Conservation (phyloP, 1,140 invertebrate species). For the Drosophila suzukii region DNA sequence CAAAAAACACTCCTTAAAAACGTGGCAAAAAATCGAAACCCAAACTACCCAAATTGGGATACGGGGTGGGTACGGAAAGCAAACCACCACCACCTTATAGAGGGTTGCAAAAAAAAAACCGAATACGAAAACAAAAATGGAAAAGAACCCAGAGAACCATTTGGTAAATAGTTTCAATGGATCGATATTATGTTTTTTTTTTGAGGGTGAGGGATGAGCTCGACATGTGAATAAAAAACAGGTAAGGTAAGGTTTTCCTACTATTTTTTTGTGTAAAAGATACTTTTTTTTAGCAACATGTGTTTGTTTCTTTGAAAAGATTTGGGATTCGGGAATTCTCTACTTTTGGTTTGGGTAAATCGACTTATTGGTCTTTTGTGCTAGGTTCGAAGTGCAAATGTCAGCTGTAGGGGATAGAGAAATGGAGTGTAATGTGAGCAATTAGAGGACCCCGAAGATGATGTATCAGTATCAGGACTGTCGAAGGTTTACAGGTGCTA, state of each 20-base stretch:
- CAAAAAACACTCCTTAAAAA: constrained; percentile 36
- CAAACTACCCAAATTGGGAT: constrained; percentile 41
- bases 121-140: constrained; percentile 25
- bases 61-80: constrained; percentile 53
- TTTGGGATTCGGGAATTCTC: constrained; percentile 15
- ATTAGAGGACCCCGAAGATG: constrained; percentile 45
- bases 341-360: constrained; percentile 27
- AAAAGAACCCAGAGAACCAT: constrained; percentile 32
- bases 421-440: constrained; percentile 66
- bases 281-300: constrained; percentile 73
- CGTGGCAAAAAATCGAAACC: constrained; percentile 26
- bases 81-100: constrained; percentile 59
- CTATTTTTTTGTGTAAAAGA: constrained; percentile 54
- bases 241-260: constrained; percentile 49
- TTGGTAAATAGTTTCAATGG: constrained; percentile 58
- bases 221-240: constrained; percentile 74
- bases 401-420: constrained; percentile 50
- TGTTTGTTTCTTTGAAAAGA: constrained; percentile 57
- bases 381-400: constrained; percentile 60
- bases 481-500: constrained; percentile 61
- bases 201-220: constrained; percentile 3
- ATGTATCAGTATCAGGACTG: constrained; percentile 59
- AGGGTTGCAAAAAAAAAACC: constrained; percentile 63
- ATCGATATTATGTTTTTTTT: constrained; percentile 45
- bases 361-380: constrained; percentile 78